Evolutionary conservation across 2,888 invertebrate species (phyloP), one percentile per base, ranked within the genome.

Genomic region (Neelides folsomi): DNA sequence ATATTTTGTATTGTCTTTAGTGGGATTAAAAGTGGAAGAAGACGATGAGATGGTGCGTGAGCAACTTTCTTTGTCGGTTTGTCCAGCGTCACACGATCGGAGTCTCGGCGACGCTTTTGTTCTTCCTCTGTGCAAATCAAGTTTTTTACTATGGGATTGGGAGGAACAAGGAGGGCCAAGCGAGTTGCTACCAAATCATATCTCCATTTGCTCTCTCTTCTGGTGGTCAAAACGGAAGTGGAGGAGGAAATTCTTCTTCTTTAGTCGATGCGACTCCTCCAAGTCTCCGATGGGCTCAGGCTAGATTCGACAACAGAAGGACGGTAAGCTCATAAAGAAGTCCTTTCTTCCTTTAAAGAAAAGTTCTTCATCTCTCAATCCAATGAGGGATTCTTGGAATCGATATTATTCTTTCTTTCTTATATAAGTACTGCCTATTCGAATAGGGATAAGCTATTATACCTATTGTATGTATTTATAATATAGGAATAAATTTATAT

Each of bases 81-180:
- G 52, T 60, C 19, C 60, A 59, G 54, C 58, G 62, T 45, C 58
- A 62, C 46, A 54, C 57, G 12, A 48, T 56, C 19, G 61, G 56
- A 9, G 49, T 63, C 37, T 54, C 57, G 36, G 52, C 52, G 45
- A 53, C 53, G 52, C 49, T 58, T 36, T 51, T 63, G 3, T 48
- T 61, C 34, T 47, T 61, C 16, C 45, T 61, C 8, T 63, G 58
- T 58, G 63, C 58, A 44, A 62, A 60, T 55, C 63, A 63, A 57
- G 58, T 63, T 51, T 54, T 63, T 39, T 54, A 63, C 38, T 53
- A 37, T 7, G 27, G 27, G 42, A 58, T 54, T 50, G 47, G 52
- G 35, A 50, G 54, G 20, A 51, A 48, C 49, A 61, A 60, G 44
- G 47, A 50, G n/a, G 49, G 54, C 44, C 53, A 54, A 18, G 57